These are phyloP conservation scores for Uloborus plumipes DNA, from an alignment of 2,888 invertebrate species.

Conservation along the genomic window DNA sequence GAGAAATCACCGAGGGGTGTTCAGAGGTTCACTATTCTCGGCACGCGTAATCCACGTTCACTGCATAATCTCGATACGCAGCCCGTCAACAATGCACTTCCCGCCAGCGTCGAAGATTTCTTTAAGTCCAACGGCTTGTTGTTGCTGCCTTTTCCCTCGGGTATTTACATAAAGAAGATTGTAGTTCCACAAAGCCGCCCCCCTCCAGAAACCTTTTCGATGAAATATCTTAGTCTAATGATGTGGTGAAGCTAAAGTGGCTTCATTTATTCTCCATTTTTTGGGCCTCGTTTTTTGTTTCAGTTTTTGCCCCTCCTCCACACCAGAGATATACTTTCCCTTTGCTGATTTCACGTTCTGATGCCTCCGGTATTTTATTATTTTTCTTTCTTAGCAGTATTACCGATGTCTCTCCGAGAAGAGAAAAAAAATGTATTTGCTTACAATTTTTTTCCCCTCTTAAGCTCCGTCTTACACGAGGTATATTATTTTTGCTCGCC, in stretches of 20 bases:
- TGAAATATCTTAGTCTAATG: constrained; percentile 63
- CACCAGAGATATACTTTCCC: constrained; percentile 1
- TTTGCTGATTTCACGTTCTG: constrained; percentile 60
- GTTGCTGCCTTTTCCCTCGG: constrained; percentile 37
- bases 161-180: constrained; percentile 64
- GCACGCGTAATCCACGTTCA: constrained; percentile 60
- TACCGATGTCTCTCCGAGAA: constrained; percentile 54
- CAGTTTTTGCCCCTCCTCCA: constrained; percentile 6
- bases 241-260: constrained; percentile 56
- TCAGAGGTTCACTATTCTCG: constrained; percentile 38
- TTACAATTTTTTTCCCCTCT: constrained; percentile 37
- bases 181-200: constrained; percentile 47
- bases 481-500: constrained; percentile 47
- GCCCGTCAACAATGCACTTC: constrained; percentile 53
- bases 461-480: constrained; percentile 58
- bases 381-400: constrained; percentile 34
- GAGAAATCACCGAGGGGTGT: no score
- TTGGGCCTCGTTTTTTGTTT: constrained; percentile 7
- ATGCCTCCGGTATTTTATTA: constrained; percentile 28
- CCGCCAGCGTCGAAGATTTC: constrained; percentile 42
- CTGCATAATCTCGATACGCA: constrained; percentile 52
- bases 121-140: constrained; percentile 59
- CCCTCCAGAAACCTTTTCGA: constrained; percentile 53
- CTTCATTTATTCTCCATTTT: constrained; percentile 60
- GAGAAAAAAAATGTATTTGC: constrained; percentile 4